These are phyloP conservation scores for Dinomys branickii DNA, from an alignment of 2,113 vertebrate species.

Conservation along the genomic window DNA sequence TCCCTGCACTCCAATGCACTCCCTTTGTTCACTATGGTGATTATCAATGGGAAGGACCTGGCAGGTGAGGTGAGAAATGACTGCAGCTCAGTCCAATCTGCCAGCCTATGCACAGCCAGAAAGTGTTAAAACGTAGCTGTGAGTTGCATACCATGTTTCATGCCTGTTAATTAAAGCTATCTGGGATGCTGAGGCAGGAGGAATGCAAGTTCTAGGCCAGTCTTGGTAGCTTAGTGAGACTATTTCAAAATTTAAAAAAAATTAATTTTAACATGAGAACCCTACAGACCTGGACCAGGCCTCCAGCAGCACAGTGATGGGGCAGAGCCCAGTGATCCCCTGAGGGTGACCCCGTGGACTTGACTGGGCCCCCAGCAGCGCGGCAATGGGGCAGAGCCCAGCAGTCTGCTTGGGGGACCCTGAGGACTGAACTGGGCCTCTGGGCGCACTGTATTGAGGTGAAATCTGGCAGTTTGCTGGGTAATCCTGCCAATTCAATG, in stretches of 20 bases:
- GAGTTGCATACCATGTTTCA: background rate
- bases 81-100: background rate
- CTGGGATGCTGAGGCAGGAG: background rate
- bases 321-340: no score
- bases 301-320: no score
- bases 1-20: background rate
- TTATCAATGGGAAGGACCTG: background rate
- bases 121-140: background rate
- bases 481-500: no score
- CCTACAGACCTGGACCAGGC: no score
- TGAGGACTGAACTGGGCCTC: no score
- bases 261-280: no score
- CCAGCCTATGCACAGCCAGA: background rate
- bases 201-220: background rate
- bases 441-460: no score
- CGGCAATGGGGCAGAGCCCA: no score
- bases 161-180: background rate
- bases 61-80: background rate
- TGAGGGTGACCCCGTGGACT: no score
- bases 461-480: no score
- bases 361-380: no score
- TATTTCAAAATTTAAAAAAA: background rate
- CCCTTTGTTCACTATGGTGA: background rate
- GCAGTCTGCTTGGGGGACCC: no score
- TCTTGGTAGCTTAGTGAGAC: background rate